These are phyloP conservation scores for Lordiphosa stackelbergi DNA, from an alignment of 1,140 invertebrate genomes.

Conservation along the genomic window DNA sequence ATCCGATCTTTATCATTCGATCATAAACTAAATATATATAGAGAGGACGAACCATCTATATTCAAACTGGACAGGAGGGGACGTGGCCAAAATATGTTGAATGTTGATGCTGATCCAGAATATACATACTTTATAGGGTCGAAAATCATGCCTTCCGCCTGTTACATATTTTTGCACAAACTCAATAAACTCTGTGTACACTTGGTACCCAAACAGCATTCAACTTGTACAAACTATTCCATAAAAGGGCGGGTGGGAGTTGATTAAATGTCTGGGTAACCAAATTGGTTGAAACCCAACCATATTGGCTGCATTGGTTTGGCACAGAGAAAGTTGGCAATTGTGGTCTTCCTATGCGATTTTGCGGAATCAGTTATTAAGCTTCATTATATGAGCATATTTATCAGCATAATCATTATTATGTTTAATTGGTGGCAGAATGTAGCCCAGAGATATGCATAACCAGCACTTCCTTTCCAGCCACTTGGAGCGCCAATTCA, in stretches of 20 bases:
- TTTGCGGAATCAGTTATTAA: conserved; percentile 30
- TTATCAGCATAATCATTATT: conserved; percentile 12
- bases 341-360: neutral
- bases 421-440: conserved; percentile 16
- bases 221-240: conserved; percentile 26
- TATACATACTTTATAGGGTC: no score
- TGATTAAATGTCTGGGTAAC: conserved; percentile 49
- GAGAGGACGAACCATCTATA: no score
- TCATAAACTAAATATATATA: no score
- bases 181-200: no score
- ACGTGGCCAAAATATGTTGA: no score
- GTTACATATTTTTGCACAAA: no score
- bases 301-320: neutral
- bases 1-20: no score
- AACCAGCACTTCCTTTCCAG: conserved; percentile 44
- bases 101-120: no score
- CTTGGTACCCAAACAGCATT: conserved; percentile 18
- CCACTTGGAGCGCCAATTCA: conserved; percentile 17
- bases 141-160: no score
- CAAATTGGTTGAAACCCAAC: conserved; percentile 12
- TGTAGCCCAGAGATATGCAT: conserved; percentile 12
- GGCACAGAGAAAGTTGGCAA: neutral
- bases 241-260: conserved; percentile 28
- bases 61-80: no score
- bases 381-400: conserved; percentile 6